Percentiles rank a stretch among this genome's conserved stretches.
These are phyloP conservation scores for Cephus cinctus DNA, from an alignment of 1,140 invertebrate species.

Conservation along the genomic window DNA sequence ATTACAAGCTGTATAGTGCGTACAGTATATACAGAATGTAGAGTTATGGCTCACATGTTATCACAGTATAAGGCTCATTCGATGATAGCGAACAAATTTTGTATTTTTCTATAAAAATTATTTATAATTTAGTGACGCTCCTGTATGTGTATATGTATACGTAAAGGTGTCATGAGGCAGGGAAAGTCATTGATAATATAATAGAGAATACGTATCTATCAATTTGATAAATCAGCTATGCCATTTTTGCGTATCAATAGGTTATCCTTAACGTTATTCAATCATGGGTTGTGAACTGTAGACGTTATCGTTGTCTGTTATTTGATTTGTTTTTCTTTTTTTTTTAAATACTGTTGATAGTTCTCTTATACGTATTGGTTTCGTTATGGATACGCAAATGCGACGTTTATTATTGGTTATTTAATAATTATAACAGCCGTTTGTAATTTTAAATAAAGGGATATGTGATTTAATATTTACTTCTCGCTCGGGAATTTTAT, in stretches of 20 bases:
- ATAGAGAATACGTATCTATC: conserved; percentile 4
- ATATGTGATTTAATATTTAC: conserved; percentile 30
- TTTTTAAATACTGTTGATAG: conserved; percentile 21
- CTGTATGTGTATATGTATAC: too few species aligned
- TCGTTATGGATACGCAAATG: conserved; percentile 27
- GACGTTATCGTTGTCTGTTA: conserved; percentile 26
- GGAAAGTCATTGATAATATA: conserved; percentile 6
- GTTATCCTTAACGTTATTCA: conserved; percentile 23
- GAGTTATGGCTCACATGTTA: too few species aligned
- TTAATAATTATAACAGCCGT: conserved; percentile 28
- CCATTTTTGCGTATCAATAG: conserved; percentile 15
- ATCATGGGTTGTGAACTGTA: conserved; percentile 34
- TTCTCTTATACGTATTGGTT: conserved; percentile 28
- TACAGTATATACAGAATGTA: too few species aligned
- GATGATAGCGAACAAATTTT: too few species aligned
- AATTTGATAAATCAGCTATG: conserved; percentile 10
- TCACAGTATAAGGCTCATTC: too few species aligned
- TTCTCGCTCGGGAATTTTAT: too few species aligned
- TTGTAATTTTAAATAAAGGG: conserved; percentile 37
- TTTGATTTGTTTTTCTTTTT: conserved; percentile 10
- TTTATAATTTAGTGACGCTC: conserved; percentile 8
- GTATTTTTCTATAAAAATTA: conserved; percentile 33
- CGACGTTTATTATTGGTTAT: conserved; percentile 36
- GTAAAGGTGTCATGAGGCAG: background rate
- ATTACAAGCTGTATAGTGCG: too few species aligned